These are phyloP conservation scores for Aplysia californica DNA, from an alignment of 1,140 invertebrate species.

Conservation along the genomic window DNA sequence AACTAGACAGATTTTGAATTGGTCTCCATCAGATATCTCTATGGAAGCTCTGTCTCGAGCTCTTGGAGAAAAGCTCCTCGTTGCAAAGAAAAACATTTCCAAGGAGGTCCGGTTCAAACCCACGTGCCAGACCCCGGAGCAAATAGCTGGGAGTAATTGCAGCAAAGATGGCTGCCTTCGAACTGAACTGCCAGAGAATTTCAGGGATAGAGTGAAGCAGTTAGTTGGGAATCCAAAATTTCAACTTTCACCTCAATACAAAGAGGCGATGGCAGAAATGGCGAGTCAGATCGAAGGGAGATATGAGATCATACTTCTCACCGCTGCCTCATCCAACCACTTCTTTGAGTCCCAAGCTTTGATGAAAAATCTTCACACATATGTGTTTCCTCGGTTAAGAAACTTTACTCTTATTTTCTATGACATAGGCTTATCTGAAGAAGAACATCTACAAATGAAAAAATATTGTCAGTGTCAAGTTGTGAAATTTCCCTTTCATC, in stretches of 20 bases:
- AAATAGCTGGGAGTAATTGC: background rate
- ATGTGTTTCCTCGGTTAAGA: slow-evolving; percentile 5
- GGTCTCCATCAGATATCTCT: too few species aligned
- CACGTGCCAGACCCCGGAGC: background rate
- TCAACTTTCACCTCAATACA: background rate
- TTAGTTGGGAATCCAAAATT: background rate
- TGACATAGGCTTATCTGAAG: slow-evolving; percentile 1
- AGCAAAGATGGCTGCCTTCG: slow-evolving; percentile 6
- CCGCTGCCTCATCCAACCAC: slow-evolving; percentile 20
- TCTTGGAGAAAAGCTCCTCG: too few species aligned
- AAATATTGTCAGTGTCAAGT: slow-evolving; percentile 10
- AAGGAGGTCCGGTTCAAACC: too few species aligned
- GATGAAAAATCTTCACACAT: slow-evolving; percentile 4
- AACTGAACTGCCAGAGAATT: background rate
- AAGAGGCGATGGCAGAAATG: background rate
- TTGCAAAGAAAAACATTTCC: too few species aligned
- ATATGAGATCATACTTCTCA: slow-evolving; percentile 12
- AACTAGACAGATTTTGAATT: too few species aligned
- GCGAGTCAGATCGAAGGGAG: background rate
- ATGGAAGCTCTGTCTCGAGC: too few species aligned
- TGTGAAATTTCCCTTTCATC: slow-evolving; percentile 12
- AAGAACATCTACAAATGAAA: background rate
- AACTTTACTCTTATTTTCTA: slow-evolving; percentile 10
- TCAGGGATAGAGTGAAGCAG: background rate
- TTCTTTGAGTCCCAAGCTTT: slow-evolving; percentile 19